These are phyloP conservation scores for Isurus oxyrinchus DNA, from an alignment of 2,113 vertebrate species.

Conservation along the genomic window DNA sequence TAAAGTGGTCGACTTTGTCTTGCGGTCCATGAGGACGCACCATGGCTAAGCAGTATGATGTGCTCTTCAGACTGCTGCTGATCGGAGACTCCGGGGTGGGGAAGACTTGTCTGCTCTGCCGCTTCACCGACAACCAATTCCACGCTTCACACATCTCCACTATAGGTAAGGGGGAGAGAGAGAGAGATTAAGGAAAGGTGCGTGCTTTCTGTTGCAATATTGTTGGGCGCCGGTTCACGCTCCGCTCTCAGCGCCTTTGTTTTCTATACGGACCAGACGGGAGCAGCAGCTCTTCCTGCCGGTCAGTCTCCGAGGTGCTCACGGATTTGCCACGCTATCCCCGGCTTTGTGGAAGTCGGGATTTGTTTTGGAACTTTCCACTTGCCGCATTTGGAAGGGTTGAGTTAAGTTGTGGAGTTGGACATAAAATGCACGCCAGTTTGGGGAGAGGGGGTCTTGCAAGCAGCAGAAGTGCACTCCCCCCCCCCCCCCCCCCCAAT, in stretches of 20 bases:
- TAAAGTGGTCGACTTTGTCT: conserved; percentile 36
- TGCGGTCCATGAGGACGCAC: conserved; percentile 46
- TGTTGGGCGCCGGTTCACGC: too few relatives aligned
- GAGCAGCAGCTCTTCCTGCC: not conserved
- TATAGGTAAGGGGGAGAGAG: not conserved
- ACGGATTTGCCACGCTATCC: not conserved
- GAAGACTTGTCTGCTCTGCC: conserved; percentile 83
- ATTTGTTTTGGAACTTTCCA: not conserved
- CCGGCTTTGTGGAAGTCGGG: not conserved
- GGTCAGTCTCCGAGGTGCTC: not conserved
- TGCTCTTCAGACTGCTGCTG: conserved; percentile 76
- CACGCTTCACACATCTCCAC: conserved; percentile 85
- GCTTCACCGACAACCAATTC: conserved; percentile 86
- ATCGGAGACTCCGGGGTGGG: conserved; percentile 88
- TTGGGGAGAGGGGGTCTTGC: not conserved
- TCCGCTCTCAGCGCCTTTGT: too few relatives aligned
- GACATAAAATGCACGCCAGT: not conserved
- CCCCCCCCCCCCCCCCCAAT: not conserved
- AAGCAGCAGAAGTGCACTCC: not conserved
- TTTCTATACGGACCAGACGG: too few relatives aligned
- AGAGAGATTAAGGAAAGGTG: too few relatives aligned
- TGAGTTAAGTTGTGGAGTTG: not conserved
- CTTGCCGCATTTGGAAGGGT: not conserved
- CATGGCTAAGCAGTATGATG: conserved; percentile 88
- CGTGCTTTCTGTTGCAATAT: too few relatives aligned